These are phyloP conservation scores for Astreopora myriophthalma DNA, from an alignment of 64 coral and sea anemone species.

Conservation along the genomic window DNA sequence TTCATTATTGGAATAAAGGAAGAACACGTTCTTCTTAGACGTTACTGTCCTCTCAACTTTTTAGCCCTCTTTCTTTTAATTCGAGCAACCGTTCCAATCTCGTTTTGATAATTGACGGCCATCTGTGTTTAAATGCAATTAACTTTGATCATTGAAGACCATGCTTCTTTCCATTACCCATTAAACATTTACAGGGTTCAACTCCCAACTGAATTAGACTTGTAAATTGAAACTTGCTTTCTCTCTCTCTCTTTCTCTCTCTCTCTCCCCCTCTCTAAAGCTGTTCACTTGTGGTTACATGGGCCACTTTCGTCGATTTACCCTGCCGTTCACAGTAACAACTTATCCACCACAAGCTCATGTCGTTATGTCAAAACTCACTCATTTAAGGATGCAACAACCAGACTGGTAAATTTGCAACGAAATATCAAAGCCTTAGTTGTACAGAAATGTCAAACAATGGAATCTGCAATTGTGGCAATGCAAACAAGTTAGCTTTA, in stretches of 20 bases:
- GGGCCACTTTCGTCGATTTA: too few species aligned
- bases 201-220: background rate
- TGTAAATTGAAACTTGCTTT: background rate
- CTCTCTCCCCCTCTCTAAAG: too few species aligned
- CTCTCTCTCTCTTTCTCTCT: too few species aligned
- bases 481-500: background rate
- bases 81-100: too few species aligned
- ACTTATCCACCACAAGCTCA: too few species aligned
- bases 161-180: background rate
- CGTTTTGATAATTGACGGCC: too few species aligned
- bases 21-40: too few species aligned
- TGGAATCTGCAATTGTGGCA: background rate
- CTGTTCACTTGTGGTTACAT: too few species aligned
- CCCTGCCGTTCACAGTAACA: too few species aligned
- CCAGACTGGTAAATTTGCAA: background rate
- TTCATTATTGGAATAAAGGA: too few species aligned
- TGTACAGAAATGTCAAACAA: background rate
- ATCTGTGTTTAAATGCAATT: background rate
- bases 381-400: background rate
- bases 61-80: too few species aligned
- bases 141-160: background rate
- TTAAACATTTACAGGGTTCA: background rate
- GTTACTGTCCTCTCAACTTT: too few species aligned
- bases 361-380: background rate
- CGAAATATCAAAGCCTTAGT: background rate